These are phyloP conservation scores for Lasioglossum malachurum DNA, from an alignment of 2,888 invertebrate species.

Conservation along the genomic window DNA sequence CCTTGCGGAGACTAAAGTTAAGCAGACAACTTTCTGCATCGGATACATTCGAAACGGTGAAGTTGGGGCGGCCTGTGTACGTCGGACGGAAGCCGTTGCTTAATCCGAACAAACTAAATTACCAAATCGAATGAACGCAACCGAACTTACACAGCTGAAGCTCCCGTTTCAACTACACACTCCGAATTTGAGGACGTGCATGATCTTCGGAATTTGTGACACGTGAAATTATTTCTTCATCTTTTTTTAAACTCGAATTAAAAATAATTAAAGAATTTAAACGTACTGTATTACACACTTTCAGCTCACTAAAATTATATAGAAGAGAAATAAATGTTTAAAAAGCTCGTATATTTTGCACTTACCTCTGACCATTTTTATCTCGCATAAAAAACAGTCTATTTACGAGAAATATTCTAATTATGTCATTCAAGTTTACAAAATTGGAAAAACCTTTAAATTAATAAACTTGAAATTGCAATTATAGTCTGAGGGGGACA, in stretches of 20 bases:
- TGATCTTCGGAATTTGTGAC: background rate
- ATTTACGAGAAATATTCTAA: too few relatives aligned
- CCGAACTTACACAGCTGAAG: background rate
- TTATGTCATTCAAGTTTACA: too few relatives aligned
- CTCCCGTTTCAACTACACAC: background rate
- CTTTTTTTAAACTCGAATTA: too few relatives aligned
- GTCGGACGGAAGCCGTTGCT: background rate
- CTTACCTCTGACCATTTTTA: too few relatives aligned
- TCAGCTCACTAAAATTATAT: background rate
- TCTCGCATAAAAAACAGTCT: too few relatives aligned
- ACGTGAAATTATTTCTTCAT: background rate
- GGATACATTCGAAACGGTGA: background rate
- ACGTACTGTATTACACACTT: too few relatives aligned
- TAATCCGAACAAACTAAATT: slow-evolving; percentile 34
- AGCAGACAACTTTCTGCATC: slow-evolving; percentile 7
- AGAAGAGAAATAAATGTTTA: background rate
- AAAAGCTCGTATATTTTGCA: too few relatives aligned
- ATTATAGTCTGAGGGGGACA: background rate
- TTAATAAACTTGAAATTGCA: background rate
- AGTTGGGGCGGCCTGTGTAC: background rate
- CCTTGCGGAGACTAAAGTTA: background rate
- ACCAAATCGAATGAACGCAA: slow-evolving; percentile 38
- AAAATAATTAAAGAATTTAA: background rate
- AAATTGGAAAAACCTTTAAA: too few relatives aligned
- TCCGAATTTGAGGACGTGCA: background rate